Evolutionary conservation across 2,888 invertebrate species (phyloP), one percentile per base, ranked within the genome.

Genomic region (Protophormia terraenovae): DNA sequence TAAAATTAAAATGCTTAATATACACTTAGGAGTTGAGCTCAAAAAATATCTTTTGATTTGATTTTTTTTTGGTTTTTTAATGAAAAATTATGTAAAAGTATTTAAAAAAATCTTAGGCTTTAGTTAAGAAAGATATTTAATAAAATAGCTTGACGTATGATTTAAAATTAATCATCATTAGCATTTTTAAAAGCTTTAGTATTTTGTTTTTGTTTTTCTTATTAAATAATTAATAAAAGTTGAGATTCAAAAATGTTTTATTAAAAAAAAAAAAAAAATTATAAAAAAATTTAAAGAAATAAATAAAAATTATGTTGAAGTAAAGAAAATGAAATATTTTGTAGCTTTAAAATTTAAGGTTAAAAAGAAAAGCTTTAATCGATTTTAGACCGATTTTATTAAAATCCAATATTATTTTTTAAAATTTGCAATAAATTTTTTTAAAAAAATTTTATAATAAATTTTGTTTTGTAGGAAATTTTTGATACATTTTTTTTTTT

Each of bases 91-190:
- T 83, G 64, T 55, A 77, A 73, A 80, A 78, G 71, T 66, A 69
- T 62, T 69, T 27, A 0, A 69, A 82, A 85, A 84, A 76, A 76
- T 82, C 76, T 69, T 86, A 86, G 86, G 86, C 86, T 86, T 86
- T 83, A 83, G 80, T 80, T 80, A 75, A 73, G 58, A 84, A 82
- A 75, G 82, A 79, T 82, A 71, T 85, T 69, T 71, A 79, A 84
- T 58, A 73, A 71, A 82, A 71, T 76, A 76, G 77, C 72, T 76
- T 66, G 19, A 55, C 72, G 87, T 86, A 86, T 88, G 89, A 87
- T 89, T 89, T 80, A 87, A 87, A 84, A 80, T 75, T 85, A 77
- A 86, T 87, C 80, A 81, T 81, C 76, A 80, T 71, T 85, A 82
- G 82, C 85, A 82, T 80, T n/a, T 76, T 82, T 66, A 73, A 73